phyloP scores from a whole-genome alignment of 2,797 vertebrate species.

The Tadarida brasiliensis region DNA sequence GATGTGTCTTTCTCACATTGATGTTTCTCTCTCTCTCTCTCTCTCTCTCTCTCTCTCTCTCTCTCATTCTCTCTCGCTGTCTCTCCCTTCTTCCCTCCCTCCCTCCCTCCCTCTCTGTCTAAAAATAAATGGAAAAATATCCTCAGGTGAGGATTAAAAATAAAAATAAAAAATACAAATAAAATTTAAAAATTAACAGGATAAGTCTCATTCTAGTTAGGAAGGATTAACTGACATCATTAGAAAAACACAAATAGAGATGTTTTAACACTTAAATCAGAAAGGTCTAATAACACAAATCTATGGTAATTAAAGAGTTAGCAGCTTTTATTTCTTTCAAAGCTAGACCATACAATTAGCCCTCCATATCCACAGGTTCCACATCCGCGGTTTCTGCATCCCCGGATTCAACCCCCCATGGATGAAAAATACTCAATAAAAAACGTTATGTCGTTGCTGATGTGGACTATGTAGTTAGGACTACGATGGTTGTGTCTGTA shows the following conservation, averaged over 20 bases:
- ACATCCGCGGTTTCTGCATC: too few relatives aligned
- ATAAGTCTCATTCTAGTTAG: constrained; percentile 28
- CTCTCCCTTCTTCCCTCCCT: too few relatives aligned
- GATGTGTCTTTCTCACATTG: too few relatives aligned
- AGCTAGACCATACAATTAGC: neutral
- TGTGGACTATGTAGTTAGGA: neutral
- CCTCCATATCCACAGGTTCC: neutral
- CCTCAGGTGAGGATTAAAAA: too few relatives aligned
- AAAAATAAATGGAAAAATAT: too few relatives aligned
- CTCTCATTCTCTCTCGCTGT: too few relatives aligned
- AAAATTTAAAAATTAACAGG: neutral
- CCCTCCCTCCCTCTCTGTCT: too few relatives aligned
- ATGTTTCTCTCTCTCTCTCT: too few relatives aligned
- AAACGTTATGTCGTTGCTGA: neutral
- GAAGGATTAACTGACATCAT: neutral
- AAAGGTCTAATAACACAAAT: constrained; percentile 15
- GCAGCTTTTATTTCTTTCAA: constrained; percentile 19
- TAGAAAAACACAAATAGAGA: constrained; percentile 18
- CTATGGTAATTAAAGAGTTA: neutral
- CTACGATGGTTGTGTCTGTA: neutral
- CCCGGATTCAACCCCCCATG: neutral
- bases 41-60: too few relatives aligned
- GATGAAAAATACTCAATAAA: neutral
- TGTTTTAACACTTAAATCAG: constrained; percentile 56
- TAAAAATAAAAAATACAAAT: too few relatives aligned